Percentiles rank a stretch among this genome's conserved stretches.
Conservation (phyloP, 2,797 vertebrate species). For the Champsocephalus gunnari region DNA sequence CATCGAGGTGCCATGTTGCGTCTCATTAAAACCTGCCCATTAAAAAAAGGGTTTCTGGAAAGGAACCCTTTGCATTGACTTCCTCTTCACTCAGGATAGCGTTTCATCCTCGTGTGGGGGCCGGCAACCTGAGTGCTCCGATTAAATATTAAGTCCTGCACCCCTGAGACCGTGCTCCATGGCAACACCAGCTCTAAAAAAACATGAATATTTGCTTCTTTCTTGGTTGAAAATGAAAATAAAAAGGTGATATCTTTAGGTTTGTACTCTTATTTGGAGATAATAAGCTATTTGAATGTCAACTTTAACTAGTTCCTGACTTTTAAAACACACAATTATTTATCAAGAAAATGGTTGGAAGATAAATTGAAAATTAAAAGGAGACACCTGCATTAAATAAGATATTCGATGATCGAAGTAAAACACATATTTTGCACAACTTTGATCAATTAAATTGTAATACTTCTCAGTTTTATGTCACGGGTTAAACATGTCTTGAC, state of each 20-base stretch:
- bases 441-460: too few relatives aligned
- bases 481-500: not conserved
- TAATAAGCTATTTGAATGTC: too few relatives aligned
- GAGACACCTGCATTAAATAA: too few relatives aligned
- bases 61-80: not conserved
- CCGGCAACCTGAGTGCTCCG: slow-evolving; percentile 59
- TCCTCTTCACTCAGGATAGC: not conserved
- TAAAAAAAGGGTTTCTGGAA: not conserved
- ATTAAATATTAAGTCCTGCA: slow-evolving; percentile 74
- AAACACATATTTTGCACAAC: not conserved
- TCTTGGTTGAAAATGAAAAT: not conserved
- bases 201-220: not conserved
- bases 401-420: not conserved
- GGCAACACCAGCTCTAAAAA: not conserved
- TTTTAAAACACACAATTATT: not conserved
- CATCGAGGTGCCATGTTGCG: too few relatives aligned
- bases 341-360: not conserved
- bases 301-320: not conserved
- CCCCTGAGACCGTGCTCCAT: slow-evolving; percentile 45
- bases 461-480: too few relatives aligned
- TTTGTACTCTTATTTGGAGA: too few relatives aligned
- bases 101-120: slow-evolving; percentile 6
- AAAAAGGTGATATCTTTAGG: not conserved
- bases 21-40: too few relatives aligned
- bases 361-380: not conserved